phyloP scores from a whole-genome alignment of 1,140 invertebrate genomes.

The Bombus pascuorum region DNA sequence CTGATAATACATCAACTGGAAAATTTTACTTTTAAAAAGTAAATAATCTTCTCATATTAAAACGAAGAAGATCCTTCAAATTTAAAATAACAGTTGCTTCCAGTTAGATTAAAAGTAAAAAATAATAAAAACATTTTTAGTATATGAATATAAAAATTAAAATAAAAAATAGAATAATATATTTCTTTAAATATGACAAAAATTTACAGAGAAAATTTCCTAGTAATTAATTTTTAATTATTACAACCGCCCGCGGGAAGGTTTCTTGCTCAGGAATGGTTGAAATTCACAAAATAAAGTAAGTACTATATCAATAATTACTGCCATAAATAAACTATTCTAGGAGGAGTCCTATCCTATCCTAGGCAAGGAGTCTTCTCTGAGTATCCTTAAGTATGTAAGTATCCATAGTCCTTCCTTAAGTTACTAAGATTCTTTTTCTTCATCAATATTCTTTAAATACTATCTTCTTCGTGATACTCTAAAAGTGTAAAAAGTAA shows the following conservation, averaged over 20 bases:
- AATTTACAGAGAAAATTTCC: not conserved
- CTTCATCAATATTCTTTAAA: not conserved
- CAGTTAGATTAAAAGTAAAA: not conserved
- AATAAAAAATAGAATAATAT: too few relatives aligned
- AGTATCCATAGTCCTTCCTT: not conserved
- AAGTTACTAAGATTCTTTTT: not conserved
- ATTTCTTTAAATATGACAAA: not conserved
- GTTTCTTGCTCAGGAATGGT: not conserved
- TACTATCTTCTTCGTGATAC: not conserved
- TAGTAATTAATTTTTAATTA: not conserved
- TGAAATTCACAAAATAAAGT: not conserved
- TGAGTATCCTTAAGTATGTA: not conserved
- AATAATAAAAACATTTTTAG: not conserved
- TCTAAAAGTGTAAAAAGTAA: too few relatives aligned
- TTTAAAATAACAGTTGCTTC: not conserved
- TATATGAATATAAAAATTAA: not conserved
- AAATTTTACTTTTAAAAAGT: not conserved
- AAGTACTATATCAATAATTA: conserved; percentile 13
- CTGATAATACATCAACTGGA: not conserved
- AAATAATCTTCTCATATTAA: conserved; percentile 4
- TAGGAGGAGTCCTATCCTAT: not conserved
- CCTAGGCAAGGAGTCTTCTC: conserved; percentile 6
- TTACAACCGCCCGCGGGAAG: not conserved
- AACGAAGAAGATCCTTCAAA: not conserved
- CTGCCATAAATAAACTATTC: conserved; percentile 26